Conservation (phyloP, 2,797 vertebrate genomes). For the Atherinosoma microstoma region DNA sequence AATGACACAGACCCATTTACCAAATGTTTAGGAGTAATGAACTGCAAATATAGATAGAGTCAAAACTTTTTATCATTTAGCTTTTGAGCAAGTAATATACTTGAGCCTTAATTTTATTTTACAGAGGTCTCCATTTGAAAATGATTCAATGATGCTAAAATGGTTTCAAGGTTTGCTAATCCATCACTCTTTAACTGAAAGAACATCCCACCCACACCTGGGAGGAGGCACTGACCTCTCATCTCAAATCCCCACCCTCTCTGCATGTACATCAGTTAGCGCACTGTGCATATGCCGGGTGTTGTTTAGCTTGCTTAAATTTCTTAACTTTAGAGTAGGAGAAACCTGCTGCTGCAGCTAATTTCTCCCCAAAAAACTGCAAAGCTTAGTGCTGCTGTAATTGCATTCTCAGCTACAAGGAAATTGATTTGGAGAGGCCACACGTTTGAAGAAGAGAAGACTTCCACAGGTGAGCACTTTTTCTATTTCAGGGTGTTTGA, state of each 20-base stretch:
- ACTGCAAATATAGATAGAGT: background rate
- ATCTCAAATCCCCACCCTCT: constrained; percentile 54
- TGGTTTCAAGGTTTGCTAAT: constrained; percentile 54
- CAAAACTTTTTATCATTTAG: background rate
- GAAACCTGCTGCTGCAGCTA: constrained; percentile 33
- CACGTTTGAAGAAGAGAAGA: constrained; percentile 33
- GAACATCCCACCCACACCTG: constrained; percentile 53
- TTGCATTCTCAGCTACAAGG: constrained; percentile 12
- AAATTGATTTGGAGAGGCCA: constrained; percentile 19
- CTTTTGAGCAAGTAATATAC: background rate
- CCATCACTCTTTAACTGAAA: constrained; percentile 59
- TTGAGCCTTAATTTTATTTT: constrained; percentile 10
- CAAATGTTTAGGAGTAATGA: background rate
- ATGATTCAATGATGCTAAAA: constrained; percentile 59
- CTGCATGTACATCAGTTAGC: constrained; percentile 25
- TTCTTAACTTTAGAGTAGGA: constrained; percentile 33
- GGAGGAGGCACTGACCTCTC: constrained; percentile 60
- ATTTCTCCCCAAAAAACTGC: constrained; percentile 17
- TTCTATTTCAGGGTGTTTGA: constrained; percentile 17
- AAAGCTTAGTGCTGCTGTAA: constrained; percentile 14
- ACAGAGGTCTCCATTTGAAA: constrained; percentile 15
- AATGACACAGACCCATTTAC: background rate
- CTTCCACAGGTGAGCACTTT: constrained; percentile 66
- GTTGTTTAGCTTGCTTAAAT: constrained; percentile 37
- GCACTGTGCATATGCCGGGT: constrained; percentile 43